These are phyloP conservation scores for Macrotus californicus DNA, from an alignment of 2,113 vertebrate genomes.

Conservation along the genomic window DNA sequence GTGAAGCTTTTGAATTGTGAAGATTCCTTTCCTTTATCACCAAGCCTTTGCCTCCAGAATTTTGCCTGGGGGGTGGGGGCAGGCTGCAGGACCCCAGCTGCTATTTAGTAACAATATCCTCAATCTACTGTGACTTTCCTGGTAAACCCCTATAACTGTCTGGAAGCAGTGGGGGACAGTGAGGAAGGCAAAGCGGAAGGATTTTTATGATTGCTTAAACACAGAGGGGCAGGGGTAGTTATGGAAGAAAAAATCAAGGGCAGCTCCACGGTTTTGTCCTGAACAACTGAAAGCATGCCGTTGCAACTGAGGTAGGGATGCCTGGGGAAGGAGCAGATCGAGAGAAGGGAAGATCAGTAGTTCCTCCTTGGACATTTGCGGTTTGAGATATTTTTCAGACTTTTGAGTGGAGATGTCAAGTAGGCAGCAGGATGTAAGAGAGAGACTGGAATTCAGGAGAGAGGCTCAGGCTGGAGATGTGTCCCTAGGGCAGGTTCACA, in stretches of 20 bases:
- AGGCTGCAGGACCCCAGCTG: too few relatives aligned
- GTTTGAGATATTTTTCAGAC: not conserved
- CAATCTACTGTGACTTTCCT: not conserved
- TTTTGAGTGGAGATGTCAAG: not conserved
- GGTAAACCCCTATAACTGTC: not conserved
- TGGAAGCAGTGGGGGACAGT: not conserved
- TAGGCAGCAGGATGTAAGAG: not conserved
- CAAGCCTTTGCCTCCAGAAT: too few relatives aligned
- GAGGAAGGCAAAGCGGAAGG: not conserved
- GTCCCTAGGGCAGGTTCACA: rapidly evolving
- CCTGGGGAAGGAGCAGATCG: not conserved
- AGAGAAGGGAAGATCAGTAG: not conserved
- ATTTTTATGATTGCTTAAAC: not conserved
- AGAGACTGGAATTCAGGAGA: not conserved
- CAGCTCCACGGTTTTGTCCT: not conserved
- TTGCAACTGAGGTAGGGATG: not conserved
- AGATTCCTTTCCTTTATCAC: too few relatives aligned
- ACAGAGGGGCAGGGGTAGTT: too few relatives aligned
- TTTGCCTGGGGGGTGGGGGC: too few relatives aligned
- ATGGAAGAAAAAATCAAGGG: not conserved
- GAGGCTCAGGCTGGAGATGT: not conserved
- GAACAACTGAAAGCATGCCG: not conserved
- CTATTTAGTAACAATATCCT: not conserved
- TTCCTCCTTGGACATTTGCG: not conserved
- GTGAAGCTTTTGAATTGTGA: too few relatives aligned